These are phyloP conservation scores for Xiphorhynchus erythropygius DNA, from an alignment of 2,797 vertebrate species.

Conservation along the genomic window DNA sequence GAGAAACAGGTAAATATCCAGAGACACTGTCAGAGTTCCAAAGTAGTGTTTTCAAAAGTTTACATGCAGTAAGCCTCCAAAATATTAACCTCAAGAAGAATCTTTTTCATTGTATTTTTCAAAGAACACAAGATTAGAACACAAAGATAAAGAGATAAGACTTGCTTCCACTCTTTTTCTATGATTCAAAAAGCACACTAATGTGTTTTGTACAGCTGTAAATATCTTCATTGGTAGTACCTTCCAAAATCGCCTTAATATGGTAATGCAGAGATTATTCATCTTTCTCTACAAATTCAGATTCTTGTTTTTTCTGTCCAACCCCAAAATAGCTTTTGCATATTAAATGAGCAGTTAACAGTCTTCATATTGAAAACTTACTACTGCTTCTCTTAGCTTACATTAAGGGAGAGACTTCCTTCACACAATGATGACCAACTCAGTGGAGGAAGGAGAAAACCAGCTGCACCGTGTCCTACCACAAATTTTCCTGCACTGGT, in stretches of 20 bases:
- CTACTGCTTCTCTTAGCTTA: neutral
- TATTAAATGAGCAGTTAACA: neutral
- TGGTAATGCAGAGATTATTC: neutral
- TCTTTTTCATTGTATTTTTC: neutral
- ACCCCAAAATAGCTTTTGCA: neutral
- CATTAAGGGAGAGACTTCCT: neutral
- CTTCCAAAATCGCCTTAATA: neutral
- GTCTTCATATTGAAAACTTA: neutral
- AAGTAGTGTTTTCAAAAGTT: neutral
- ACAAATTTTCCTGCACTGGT: neutral
- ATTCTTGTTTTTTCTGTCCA: neutral
- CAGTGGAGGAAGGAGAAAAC: neutral
- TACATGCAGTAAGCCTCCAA: neutral
- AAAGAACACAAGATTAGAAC: slow-evolving; percentile 21
- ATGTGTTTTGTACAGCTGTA: neutral
- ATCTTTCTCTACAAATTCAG: neutral
- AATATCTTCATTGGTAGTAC: neutral
- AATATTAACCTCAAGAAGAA: neutral
- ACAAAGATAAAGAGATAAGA: slow-evolving; percentile 9
- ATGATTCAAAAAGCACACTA: neutral
- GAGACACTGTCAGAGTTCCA: neutral
- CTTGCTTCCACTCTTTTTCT: neutral
- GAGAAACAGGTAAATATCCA: neutral
- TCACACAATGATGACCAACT: neutral
- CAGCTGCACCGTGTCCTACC: neutral